phyloP scores from a whole-genome alignment of 1,140 invertebrate species.

The Wasmannia auropunctata region DNA sequence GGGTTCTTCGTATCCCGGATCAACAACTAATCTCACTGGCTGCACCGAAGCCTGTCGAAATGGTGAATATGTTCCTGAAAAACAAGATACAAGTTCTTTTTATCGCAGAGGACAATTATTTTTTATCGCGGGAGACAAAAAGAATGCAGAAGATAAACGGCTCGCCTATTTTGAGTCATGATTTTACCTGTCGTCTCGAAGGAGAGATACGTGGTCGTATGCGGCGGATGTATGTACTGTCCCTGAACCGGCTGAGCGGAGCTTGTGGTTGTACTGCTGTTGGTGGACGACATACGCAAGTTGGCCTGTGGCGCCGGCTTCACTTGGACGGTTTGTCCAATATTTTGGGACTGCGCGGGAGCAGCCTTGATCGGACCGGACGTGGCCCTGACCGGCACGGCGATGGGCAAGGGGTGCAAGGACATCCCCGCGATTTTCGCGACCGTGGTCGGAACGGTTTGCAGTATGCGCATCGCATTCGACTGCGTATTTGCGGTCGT shows the following conservation, averaged over 20 bases:
- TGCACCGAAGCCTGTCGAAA: conserved; percentile 80
- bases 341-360: conserved; percentile 71
- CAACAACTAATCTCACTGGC: conserved; percentile 82
- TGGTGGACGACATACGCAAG: conserved; percentile 72
- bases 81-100: background rate
- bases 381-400: conserved; percentile 74
- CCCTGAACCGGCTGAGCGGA: conserved; percentile 77
- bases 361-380: conserved; percentile 74
- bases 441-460: conserved; percentile 78
- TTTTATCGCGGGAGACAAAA: background rate
- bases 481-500: conserved; percentile 78
- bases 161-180: background rate
- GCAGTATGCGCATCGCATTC: conserved; percentile 78
- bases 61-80: conserved; percentile 80
- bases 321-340: conserved; percentile 77
- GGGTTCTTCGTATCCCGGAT: conserved; percentile 82
- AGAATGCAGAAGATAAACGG: background rate
- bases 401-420: conserved; percentile 81
- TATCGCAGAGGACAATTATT: background rate
- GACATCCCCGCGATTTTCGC: conserved; percentile 82
- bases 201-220: conserved; percentile 78
- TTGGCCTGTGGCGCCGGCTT: conserved; percentile 76
- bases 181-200: conserved; percentile 79
- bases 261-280: conserved; percentile 66
- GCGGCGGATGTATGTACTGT: conserved; percentile 79